Evolutionary conservation across 2,113 vertebrate species (phyloP), one percentile per base, ranked within the genome.

Genomic region (Gasterosteus nipponicus): DNA sequence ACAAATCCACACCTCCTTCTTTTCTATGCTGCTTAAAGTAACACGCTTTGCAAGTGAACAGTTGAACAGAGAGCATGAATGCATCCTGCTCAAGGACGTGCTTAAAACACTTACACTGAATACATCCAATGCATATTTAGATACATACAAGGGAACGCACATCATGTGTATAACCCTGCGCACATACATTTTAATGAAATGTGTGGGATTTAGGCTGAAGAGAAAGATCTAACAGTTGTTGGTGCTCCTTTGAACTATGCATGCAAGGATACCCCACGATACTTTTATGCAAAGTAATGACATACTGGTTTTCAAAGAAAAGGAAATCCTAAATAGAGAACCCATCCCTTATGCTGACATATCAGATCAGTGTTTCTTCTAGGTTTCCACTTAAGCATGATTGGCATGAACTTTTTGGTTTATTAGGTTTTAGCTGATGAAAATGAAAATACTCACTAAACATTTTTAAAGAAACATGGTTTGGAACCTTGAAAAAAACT

Each of bases 151-250:
- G 79, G 60, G 58, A 77, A 72, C 18, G 31, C 29, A 31, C 57
- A 3, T 69, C 41, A 67, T 84, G 73, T 70, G 9, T 75, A 82
- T 65, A 58, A 8, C 26, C 57, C 61, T 63, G 18, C 46, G 62
- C 2, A 4, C 70, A 78, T 59, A 29, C 80, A 81, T 81, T 59
- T 78, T 80, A 65, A 86, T 87, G 78, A 78, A 49, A 29, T 49
- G 5, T 29, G 56, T 46, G 56, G 58, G 69, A 64, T 68, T 57
- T 35, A 41, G 18, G 41, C 46, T 19, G 41, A 61, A 33, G 5
- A 35, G 63, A 59, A 59, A 86, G 22, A 82, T 82, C 33, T 84
- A 82, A 75, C 44, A 64, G 73, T 38, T 69, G 49, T 53, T 47
- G 39, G 64, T 57, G 54, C 33, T 53, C 29, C 75, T 81, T 76